These are phyloP conservation scores for Prorops nasuta DNA, from an alignment of 1,140 invertebrate genomes.

Conservation along the genomic window DNA sequence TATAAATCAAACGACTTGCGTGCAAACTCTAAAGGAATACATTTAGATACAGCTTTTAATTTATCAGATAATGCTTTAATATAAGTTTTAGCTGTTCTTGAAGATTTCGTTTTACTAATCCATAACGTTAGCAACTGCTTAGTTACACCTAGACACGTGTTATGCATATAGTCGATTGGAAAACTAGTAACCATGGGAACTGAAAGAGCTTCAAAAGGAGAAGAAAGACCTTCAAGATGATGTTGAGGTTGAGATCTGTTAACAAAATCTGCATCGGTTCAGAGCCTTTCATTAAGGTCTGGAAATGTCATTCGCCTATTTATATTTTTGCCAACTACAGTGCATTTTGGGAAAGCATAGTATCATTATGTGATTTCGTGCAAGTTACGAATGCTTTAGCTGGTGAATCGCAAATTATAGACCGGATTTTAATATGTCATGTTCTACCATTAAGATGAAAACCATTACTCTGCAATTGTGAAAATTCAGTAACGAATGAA, in stretches of 20 bases:
- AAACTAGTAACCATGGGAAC: slow-evolving; percentile 20
- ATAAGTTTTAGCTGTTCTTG: neutral
- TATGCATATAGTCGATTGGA: slow-evolving; percentile 29
- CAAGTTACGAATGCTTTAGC: neutral
- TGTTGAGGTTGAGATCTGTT: neutral
- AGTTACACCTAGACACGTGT: slow-evolving; percentile 28
- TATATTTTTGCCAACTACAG: neutral
- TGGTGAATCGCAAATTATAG: slow-evolving; percentile 2
- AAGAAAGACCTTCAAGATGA: slow-evolving; percentile 1
- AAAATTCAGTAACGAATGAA: neutral
- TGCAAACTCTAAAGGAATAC: slow-evolving; percentile 28
- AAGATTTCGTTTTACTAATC: slow-evolving; percentile 1
- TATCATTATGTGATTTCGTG: neutral
- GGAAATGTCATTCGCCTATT: neutral
- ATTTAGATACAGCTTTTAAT: neutral
- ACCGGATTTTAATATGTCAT: neutral
- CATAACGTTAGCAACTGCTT: slow-evolving; percentile 23
- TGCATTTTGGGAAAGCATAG: neutral
- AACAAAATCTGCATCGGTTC: slow-evolving; percentile 7
- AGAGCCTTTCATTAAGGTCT: neutral
- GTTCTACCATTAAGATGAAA: too few species aligned
- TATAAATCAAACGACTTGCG: slow-evolving; percentile 27
- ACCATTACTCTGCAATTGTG: neutral
- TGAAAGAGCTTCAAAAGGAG: slow-evolving; percentile 9
- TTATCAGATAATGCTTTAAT: neutral